Base-by-base conservation (phyloP, 2,113 vertebrate species). In the Ceyx cyanopectus region DNA sequence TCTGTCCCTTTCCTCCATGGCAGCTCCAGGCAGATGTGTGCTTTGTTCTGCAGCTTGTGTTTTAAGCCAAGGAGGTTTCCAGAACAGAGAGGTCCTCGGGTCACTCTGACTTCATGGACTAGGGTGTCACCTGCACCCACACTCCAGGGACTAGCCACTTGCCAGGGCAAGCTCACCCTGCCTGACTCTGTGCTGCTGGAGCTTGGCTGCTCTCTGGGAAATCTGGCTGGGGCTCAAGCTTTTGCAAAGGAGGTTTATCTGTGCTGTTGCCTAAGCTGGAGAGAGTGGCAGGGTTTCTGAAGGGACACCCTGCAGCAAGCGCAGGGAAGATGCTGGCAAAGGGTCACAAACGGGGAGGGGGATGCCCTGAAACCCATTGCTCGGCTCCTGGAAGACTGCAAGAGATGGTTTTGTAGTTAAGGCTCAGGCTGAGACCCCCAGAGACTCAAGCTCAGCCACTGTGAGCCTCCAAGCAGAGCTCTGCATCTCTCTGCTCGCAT, bases 21-120 rank as follows among this genome's bases (percentile, higher is more conserved):
- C 67, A 70, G 50, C 73, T 77, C 30, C 5, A 10, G 60, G 78
- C 0, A 0, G 41, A 62, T 9, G 30, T 0, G 0, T 1, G 4
- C 63, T 61, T 48, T 26, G 41, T 17, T 75, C 81, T 3, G 1
- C 37, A 48, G 77, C 16, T 45, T 57, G 18, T 23, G 23, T 37
- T 60, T 54, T 27, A 60, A 86, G 41, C 26, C 6, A 4, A 48
- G 77, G 57, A 74, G 4, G 23, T 23, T 23, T 41, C 41, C 3
- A 4, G 19, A 48, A 34, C 37, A 14, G 12, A 27, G 41, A 60
- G 18, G 12, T 54, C 29, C 37, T 37, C 51, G 19, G 46, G 24
- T 69, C 45, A 29, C 50, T 37, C 51, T 51, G 58, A 3, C 24
- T 82, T 85, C 23, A 30, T 10, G 56, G 61, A 53, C 26, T 17